Evolutionary conservation across 1,140 invertebrate species (phyloP), one percentile per base, ranked within the genome.

Genomic region (Drosophila nigrodunni): DNA sequence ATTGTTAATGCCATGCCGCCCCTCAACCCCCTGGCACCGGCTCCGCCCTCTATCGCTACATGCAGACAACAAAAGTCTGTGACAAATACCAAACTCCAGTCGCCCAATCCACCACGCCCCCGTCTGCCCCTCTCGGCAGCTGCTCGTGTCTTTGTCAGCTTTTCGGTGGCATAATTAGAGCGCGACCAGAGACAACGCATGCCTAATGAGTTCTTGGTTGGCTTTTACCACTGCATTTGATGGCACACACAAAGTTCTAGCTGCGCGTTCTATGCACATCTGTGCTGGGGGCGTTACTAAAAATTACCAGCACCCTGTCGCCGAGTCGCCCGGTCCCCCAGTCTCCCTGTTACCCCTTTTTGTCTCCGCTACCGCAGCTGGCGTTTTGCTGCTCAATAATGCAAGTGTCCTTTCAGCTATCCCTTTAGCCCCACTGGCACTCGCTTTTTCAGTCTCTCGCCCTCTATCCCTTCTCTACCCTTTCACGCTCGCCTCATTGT

Each of bases 151-250:
- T 65, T 55, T 65, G 62, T 64, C 61, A 46, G 41, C 35, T 64
- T 73, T 60, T 52, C 35, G 64, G 67, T 59, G 43, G 52, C 61
- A 78, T 87, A 87, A 87, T 88, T 87, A 83, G 83, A 83, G 67
- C 68, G 57, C 64, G 54, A 62, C 65, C 76, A 78, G 50, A 66
- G 70, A 68, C 61, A 57, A 65, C 78, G 83, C 83, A 83, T 77
- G 80, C 70, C 80, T 87, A 87, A 87, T 88, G 85, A 87, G 77
- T 80, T 62, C 44, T 61, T 67, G 83, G 52, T 69, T 62, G 59
- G 67, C 76, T 80, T 88, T 86, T 58, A 69, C 54, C 64, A 55
- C 73, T 88, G 77, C 74, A 76, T 78, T 83, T 88, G 83, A 88
- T 82, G 69, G 68, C 60, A 46, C 57, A 74, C 50, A 54, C 47